Base-by-base conservation (phyloP, 2,888 invertebrate species). In the Drosophila anomelani region DNA sequence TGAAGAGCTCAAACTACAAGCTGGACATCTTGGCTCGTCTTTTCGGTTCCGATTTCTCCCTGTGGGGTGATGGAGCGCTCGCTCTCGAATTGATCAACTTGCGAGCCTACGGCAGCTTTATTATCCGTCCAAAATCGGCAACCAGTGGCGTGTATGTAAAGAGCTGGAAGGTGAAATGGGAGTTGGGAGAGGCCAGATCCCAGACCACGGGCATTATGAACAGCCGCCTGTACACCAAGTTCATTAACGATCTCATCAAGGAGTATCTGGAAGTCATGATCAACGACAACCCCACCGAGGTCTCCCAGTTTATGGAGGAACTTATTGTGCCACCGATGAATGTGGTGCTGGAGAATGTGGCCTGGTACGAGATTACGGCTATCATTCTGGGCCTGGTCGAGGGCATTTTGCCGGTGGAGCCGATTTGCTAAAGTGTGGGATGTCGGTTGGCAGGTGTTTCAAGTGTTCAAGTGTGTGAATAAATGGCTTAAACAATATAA, bases 51-150 rank as follows among this genome's bases (percentile, higher is more conserved):
- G 62, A 77, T 2, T 0, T 81, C 0, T 49, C 75, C 0, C 44
- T 89, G 15, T 78, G 76, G 59, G 90, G 90, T n/a, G 64, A 87
- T 63, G 91, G 91, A 3, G 46, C 78, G 6, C 66, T 90, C 2
- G 58, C 81, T 55, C 63, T 90, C 59, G 70, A 79, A 23, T 34
- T 90, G 6, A 44, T 78, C 10, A 79, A 91, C 58, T 47, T 91
- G 0, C 84, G 85, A 9, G 80, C 80, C 15, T 58, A 80, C 58
- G 91, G 91, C 9, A 90, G 83, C 43, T 90, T 91, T 32, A 58
- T 83, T 5, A 8, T 91, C 12, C 80, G 89, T 4, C 91, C 91
- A 1, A 76, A 77, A 1, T 13, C 72, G 1, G 26, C 73, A 5
- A 51, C 63, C 1, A 75, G 80, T 23, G 85, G 85, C 0, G 49